Conservation (phyloP, 64 coral and sea anemone species). For the Actinia tenebrosa region DNA sequence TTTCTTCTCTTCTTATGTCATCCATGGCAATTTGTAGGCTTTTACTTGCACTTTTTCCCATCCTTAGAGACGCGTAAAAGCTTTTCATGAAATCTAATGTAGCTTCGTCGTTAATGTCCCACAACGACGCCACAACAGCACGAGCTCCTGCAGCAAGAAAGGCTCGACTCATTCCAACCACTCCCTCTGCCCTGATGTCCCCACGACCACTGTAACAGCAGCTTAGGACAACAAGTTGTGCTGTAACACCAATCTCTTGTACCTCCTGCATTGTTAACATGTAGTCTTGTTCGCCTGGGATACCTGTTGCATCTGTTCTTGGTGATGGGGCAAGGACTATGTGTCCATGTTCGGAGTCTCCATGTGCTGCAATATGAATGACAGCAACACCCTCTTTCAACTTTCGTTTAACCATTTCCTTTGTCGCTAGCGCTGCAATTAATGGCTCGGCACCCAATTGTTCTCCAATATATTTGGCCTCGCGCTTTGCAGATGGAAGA, state of each 20-base stretch:
- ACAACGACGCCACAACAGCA: slow-evolving; percentile 31
- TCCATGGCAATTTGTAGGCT: background rate
- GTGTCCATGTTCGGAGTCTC: slow-evolving; percentile 7
- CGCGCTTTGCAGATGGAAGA: background rate
- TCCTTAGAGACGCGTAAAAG: background rate
- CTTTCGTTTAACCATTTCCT: background rate
- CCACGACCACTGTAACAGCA: slow-evolving; percentile 45
- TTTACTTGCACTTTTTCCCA: slow-evolving; percentile 14
- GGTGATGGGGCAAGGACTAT: slow-evolving; percentile 13
- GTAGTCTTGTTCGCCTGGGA: slow-evolving; percentile 31
- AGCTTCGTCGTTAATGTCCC: slow-evolving; percentile 18
- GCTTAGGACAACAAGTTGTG: slow-evolving; percentile 44
- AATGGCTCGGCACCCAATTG: slow-evolving; percentile 9
- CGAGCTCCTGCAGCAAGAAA: slow-evolving; percentile 23
- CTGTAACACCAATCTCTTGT: slow-evolving; percentile 9
- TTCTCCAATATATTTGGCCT: slow-evolving; percentile 16
- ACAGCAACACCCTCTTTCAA: slow-evolving; percentile 3
- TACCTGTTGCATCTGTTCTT: background rate
- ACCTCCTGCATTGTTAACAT: slow-evolving; percentile 43
- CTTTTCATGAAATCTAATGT: background rate
- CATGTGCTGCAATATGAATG: slow-evolving; percentile 46
- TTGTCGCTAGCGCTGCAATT: slow-evolving; percentile 10
- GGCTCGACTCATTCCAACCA: slow-evolving; percentile 4
- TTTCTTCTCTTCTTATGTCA: background rate
- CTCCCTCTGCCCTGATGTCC: slow-evolving; percentile 17